Percentiles rank a stretch among this genome's conserved stretches.
Evolutionary conservation across 2,888 invertebrate species (phyloP).

Genomic region (Tryphoninae sp.): DNA sequence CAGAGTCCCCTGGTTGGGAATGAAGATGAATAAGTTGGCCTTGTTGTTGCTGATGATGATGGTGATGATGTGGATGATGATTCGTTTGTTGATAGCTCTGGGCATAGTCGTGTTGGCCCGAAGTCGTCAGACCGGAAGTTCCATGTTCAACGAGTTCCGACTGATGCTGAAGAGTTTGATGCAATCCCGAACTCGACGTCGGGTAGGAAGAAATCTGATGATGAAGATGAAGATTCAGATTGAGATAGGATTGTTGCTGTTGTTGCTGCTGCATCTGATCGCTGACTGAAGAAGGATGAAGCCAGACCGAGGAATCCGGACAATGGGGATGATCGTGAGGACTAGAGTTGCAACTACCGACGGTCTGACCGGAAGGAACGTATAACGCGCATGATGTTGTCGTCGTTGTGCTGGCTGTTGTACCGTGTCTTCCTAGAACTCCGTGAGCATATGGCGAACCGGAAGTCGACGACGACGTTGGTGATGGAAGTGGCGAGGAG

Average conservation of each 20-base stretch:
- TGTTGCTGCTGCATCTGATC: conserved; percentile 84
- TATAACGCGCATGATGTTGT: conserved; percentile 76
- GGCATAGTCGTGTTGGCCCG: conserved; percentile 69
- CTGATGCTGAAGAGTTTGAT: conserved; percentile 84
- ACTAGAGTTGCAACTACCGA: conserved; percentile 64
- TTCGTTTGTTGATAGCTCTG: conserved; percentile 72
- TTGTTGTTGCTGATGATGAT: conserved; percentile 70
- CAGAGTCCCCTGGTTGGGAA: conserved; percentile 61
- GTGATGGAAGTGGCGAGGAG: conserved; percentile 77
- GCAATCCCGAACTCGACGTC: conserved; percentile 83
- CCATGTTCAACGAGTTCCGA: conserved; percentile 83
- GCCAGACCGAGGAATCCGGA: conserved; percentile 71
- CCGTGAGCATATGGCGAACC: conserved; percentile 69
- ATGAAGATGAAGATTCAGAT: conserved; percentile 79
- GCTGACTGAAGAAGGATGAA: conserved; percentile 79
- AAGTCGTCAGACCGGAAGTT: conserved; percentile 80
- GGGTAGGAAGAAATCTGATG: conserved; percentile 77
- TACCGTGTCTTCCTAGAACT: conserved; percentile 64
- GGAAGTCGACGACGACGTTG: conserved; percentile 74
- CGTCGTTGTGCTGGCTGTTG: conserved; percentile 69
- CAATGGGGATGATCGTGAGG: conserved; percentile 73
- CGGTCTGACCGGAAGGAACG: conserved; percentile 73
- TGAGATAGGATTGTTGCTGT: conserved; percentile 81
- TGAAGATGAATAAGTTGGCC: conserved; percentile 75
- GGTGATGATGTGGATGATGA: conserved; percentile 60